Conservation (phyloP, 1,140 invertebrate genomes). For the Drosophila parabipectinata region DNA sequence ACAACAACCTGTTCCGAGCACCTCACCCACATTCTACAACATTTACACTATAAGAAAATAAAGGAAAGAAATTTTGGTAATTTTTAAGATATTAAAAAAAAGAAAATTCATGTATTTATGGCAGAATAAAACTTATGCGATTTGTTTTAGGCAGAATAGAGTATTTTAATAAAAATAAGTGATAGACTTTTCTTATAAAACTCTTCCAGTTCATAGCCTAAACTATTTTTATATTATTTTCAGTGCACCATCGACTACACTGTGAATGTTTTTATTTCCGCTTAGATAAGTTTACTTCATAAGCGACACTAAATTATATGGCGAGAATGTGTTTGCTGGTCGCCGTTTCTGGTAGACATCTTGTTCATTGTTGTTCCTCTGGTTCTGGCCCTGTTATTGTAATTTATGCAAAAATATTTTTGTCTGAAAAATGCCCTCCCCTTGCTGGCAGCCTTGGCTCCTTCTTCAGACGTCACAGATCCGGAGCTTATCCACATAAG, state of each 20-base stretch:
- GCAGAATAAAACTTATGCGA: too few species aligned
- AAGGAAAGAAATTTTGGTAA: too few species aligned
- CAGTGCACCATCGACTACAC: constrained; percentile 16
- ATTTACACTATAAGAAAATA: constrained; percentile 17
- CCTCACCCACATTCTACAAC: constrained; percentile 32
- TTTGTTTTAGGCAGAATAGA: too few species aligned
- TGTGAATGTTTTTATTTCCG: constrained; percentile 70
- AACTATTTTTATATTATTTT: background rate
- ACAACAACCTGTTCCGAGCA: constrained; percentile 69
- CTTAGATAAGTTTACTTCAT: constrained; percentile 83
- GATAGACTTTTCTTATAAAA: too few species aligned
- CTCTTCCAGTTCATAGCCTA: too few species aligned
- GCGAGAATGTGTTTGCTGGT: constrained; percentile 66
- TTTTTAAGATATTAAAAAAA: too few species aligned
- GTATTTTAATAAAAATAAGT: too few species aligned
- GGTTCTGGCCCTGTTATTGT: constrained; percentile 68
- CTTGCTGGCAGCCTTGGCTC: constrained; percentile 14
- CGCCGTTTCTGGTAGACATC: constrained; percentile 71
- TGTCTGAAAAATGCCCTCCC: constrained; percentile 68
- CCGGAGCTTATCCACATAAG: constrained; percentile 36
- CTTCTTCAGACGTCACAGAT: constrained; percentile 31
- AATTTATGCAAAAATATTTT: constrained; percentile 82
- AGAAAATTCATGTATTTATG: too few species aligned
- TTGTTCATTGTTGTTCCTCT: constrained; percentile 72
- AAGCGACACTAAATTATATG: constrained; percentile 82